phyloP scores from a whole-genome alignment of 2,888 invertebrate genomes.

The Melanophora roralis region DNA sequence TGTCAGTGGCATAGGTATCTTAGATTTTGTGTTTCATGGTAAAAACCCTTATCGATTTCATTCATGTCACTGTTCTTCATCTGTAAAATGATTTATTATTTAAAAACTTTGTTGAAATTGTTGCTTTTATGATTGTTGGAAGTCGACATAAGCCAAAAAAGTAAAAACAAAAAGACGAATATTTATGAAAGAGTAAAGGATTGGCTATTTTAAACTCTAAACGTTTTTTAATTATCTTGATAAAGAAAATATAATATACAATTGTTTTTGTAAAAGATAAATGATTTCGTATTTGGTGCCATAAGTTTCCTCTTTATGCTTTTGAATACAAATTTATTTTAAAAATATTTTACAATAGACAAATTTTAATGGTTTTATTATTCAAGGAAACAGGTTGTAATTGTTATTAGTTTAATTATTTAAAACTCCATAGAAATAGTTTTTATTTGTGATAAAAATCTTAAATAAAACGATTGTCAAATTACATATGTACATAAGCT shows the following conservation, averaged over 20 bases:
- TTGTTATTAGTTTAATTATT: neutral
- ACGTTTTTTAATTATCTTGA: slow-evolving; percentile 61
- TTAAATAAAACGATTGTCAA: too few species aligned
- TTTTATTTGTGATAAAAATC: neutral
- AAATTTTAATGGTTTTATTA: slow-evolving; percentile 48
- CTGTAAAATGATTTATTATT: slow-evolving; percentile 60
- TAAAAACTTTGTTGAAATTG: slow-evolving; percentile 56
- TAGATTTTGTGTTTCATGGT: slow-evolving; percentile 37
- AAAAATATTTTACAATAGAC: slow-evolving; percentile 30
- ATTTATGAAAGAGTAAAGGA: slow-evolving; percentile 16
- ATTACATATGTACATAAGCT: slow-evolving; percentile 16
- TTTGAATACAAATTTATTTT: neutral
- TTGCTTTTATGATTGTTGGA: slow-evolving; percentile 26
- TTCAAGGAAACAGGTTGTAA: slow-evolving; percentile 42
- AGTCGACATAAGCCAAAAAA: too few species aligned
- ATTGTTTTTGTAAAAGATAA: slow-evolving; percentile 15
- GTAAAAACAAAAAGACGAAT: too few species aligned
- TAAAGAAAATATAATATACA: slow-evolving; percentile 35
- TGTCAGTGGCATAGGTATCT: slow-evolving; percentile 11
- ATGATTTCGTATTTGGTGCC: slow-evolving; percentile 6
- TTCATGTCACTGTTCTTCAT: slow-evolving; percentile 50
- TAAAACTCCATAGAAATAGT: slow-evolving; percentile 16
- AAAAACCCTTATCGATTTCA: slow-evolving; percentile 55
- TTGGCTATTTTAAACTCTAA: slow-evolving; percentile 47
- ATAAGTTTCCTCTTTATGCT: neutral